Conservation (phyloP, 2,113 vertebrate species). For the Callocephalon fimbriatum region DNA sequence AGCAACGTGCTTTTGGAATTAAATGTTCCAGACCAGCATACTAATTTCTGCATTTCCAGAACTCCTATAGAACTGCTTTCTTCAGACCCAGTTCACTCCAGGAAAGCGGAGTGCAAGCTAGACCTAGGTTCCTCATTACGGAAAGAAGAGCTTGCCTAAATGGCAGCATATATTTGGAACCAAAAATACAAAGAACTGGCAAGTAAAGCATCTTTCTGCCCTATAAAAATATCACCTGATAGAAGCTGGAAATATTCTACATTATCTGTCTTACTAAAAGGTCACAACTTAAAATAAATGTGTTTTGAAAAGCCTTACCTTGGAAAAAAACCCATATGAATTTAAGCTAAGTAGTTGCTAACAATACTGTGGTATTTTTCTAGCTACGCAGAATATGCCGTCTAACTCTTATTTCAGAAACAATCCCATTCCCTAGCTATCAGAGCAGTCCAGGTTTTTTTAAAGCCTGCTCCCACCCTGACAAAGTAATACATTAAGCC, state of each 20-base stretch:
- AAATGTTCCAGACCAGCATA: background rate
- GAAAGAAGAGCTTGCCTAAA: background rate
- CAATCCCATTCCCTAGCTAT: background rate
- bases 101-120: background rate
- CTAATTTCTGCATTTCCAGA: background rate
- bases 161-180: background rate
- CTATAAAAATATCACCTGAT: accelerated
- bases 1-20: background rate
- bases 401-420: background rate
- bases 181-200: background rate
- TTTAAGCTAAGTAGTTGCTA: background rate
- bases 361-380: background rate
- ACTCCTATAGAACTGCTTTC: background rate
- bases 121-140: background rate
- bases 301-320: background rate
- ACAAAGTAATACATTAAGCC: constrained; percentile 55
- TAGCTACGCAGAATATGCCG: background rate
- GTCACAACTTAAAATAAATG: background rate
- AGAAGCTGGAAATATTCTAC: background rate
- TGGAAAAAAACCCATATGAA: background rate
- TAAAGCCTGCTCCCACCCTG: background rate
- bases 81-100: background rate
- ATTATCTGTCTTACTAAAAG: background rate
- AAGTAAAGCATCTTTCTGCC: background rate
- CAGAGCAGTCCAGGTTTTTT: background rate